Base-by-base conservation (phyloP, 2,888 invertebrate genomes). In the Cryptocheilus praepositus region DNA sequence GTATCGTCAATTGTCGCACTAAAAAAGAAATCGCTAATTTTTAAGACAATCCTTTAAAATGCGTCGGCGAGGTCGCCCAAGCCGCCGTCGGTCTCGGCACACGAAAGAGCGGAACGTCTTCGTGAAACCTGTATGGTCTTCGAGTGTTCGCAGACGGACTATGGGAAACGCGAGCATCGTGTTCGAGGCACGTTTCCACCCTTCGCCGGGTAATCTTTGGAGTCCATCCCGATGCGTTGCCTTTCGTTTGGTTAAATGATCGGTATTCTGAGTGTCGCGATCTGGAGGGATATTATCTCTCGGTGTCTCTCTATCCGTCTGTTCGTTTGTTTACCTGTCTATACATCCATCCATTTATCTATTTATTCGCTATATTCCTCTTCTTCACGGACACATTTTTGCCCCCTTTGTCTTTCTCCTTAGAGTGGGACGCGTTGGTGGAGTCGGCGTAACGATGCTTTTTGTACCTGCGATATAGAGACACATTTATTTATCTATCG, bases 391-490 rank as follows among this genome's bases (percentile, higher is more conserved):
- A 36, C 36, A 54, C 18, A 49, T 49, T 18, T 49, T 49, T 49
- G 49, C 5, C 49, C 49, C 36, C 36, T 7, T 7, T 36, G 36
- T 36, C 36, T 36, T 36, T 36, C 8, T 11, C 13, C 36, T 11
- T 36, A 36, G 36, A 11, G 36, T 36, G 21, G 8, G 22, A 52
- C 52, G 22, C 52, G 22, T 19, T 11, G 53, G 55, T 18, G 54
- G 57, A 53, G 46, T 44, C 56, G 28, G 59, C 52, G 52, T 73
- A 71, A 76, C 61, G 36, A 36, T 60, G 81, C 81, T 85, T 84
- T 79, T 85, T 83, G 82, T 85, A 85, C 85, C 82, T 83, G 83
- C 78, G 80, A 80, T 67, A 79, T 76, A 82, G 76, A 84, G 71
- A 80, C 16, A 15, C 74, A 83, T 83, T 83, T 85, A 84, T 84